phyloP scores from a whole-genome alignment of 2,888 invertebrate genomes.

The Lithophane leautieri region DNA sequence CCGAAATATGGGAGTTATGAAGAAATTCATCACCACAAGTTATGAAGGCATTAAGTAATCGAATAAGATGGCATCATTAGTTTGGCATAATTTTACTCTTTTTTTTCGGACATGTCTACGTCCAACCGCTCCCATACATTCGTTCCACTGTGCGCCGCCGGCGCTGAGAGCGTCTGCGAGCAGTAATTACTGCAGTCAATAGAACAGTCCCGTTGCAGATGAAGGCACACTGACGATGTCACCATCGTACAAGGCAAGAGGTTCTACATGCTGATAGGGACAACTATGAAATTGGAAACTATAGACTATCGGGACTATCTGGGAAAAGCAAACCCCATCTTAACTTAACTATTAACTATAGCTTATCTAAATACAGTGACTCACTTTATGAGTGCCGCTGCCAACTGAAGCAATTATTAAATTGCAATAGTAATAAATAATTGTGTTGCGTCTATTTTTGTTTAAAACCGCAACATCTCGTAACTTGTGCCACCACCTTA shows the following conservation, averaged over 20 bases:
- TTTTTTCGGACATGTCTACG: no score
- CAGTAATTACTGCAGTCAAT: constrained; percentile 26
- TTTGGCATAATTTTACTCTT: no score
- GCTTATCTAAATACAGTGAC: background rate
- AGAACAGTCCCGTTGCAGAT: constrained; percentile 33
- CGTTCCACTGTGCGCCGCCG: no score
- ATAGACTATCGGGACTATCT: background rate
- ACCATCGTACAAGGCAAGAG: background rate
- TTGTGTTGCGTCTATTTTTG: no score
- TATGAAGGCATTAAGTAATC: no score
- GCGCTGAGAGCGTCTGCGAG: background rate
- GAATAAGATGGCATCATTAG: no score
- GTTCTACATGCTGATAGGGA: background rate
- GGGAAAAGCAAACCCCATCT: background rate
- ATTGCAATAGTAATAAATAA: background rate
- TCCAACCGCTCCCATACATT: no score
- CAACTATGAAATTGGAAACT: no score
- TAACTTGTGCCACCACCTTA: no score
- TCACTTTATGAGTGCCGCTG: background rate
- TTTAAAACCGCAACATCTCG: no score
- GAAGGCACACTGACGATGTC: constrained; percentile 15
- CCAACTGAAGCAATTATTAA: background rate
- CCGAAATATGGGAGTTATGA: no score
- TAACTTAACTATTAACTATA: background rate
- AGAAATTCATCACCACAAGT: no score